Percentiles rank a stretch among this genome's conserved stretches.
Conservation (phyloP, 2,888 invertebrate species). For the Acanthosepion esculentum region DNA sequence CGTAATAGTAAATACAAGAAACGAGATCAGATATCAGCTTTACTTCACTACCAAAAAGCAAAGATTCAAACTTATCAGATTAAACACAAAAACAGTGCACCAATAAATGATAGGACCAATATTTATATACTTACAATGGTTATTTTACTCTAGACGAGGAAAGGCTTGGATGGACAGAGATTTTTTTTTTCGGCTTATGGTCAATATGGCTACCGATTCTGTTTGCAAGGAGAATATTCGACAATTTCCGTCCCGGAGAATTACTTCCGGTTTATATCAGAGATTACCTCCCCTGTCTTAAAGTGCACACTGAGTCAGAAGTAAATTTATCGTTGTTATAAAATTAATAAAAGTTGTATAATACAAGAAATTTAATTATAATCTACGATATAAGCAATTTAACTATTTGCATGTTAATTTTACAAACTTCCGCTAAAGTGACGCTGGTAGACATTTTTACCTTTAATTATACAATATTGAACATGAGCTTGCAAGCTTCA, state of each 20-base stretch:
- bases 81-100: slow-evolving; percentile 25
- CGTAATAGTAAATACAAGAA: slow-evolving; percentile 47
- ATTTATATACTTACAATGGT: slow-evolving; percentile 43
- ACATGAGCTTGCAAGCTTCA: background rate
- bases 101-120: background rate
- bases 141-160: slow-evolving; percentile 40
- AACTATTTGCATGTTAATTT: background rate
- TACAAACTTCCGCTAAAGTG: background rate
- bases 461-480: background rate
- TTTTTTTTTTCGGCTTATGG: slow-evolving; percentile 47
- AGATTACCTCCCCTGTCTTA: slow-evolving; percentile 13
- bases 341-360: background rate
- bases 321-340: background rate
- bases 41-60: slow-evolving; percentile 1
- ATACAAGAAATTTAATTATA: background rate
- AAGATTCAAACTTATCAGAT: slow-evolving; percentile 39
- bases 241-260: slow-evolving; percentile 47
- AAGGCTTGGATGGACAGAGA: slow-evolving; percentile 46
- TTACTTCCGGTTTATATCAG: slow-evolving; percentile 41
- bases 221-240: slow-evolving; percentile 43
- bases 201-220: slow-evolving; percentile 47
- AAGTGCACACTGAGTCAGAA: background rate
- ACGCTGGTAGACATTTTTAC: background rate
- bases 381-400: too few relatives aligned
- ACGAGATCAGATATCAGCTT: background rate